phyloP scores from a whole-genome alignment of 2,797 vertebrate species.

The Cuniculus paca region DNA sequence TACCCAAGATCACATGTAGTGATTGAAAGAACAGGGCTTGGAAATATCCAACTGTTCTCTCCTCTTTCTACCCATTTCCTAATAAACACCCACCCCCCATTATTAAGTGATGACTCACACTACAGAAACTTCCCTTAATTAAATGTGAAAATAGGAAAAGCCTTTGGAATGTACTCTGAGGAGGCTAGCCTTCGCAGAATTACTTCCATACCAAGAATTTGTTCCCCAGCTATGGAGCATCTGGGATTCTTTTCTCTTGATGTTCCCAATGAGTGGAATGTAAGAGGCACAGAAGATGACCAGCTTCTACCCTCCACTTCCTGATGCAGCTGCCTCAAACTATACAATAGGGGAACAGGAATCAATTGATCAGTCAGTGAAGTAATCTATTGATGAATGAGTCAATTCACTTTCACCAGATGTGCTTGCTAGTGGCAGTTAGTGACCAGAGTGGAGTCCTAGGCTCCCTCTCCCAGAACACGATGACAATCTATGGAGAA shows the following conservation, averaged over 20 bases:
- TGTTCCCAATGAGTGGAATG: slow-evolving; percentile 36
- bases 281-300: neutral
- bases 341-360: neutral
- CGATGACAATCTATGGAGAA: neutral
- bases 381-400: neutral
- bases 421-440: neutral
- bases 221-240: slow-evolving; percentile 65
- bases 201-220: slow-evolving; percentile 82
- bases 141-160: slow-evolving; percentile 77
- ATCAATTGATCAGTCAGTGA: neutral
- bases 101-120: slow-evolving; percentile 80
- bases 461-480: neutral
- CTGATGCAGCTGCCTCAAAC: neutral
- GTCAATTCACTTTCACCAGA: neutral
- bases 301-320: neutral
- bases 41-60: slow-evolving; percentile 15
- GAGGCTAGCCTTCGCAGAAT: slow-evolving; percentile 75
- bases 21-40: neutral
- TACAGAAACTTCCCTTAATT: slow-evolving; percentile 73
- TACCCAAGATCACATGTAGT: neutral
- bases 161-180: slow-evolving; percentile 72
- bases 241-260: slow-evolving; percentile 38
- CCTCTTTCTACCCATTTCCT: slow-evolving; percentile 26
- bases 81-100: slow-evolving; percentile 50
- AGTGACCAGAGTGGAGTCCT: neutral